Conservation (phyloP, 2,888 invertebrate species). For the Dynastes tityus region DNA sequence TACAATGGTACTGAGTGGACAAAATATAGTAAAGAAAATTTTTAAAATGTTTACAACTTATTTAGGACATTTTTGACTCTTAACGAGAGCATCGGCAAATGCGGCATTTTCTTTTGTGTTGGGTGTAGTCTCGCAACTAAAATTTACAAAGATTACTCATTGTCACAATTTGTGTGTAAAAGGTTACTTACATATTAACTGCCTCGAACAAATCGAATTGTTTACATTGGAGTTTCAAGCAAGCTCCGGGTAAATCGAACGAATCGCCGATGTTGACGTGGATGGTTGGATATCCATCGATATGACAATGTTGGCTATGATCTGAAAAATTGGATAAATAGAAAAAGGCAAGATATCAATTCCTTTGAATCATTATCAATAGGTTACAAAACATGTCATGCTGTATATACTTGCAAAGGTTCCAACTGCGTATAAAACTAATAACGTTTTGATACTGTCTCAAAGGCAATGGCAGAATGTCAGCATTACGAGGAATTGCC, state of each 20-base stretch:
- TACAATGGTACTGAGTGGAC: slow-evolving; percentile 16
- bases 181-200: slow-evolving; percentile 40
- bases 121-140: slow-evolving; percentile 46
- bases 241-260: slow-evolving; percentile 48
- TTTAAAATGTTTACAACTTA: slow-evolving; percentile 11
- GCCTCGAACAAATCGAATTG: slow-evolving; percentile 48
- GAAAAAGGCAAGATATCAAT: too few species aligned
- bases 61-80: slow-evolving; percentile 44
- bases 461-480: too few species aligned
- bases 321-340: slow-evolving; percentile 21
- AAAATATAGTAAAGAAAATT: slow-evolving; percentile 10
- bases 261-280: slow-evolving; percentile 48
- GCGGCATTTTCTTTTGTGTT: slow-evolving; percentile 42
- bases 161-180: background rate
- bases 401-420: too few species aligned
- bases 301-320: slow-evolving; percentile 51
- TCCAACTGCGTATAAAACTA: too few species aligned
- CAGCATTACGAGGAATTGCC: too few species aligned
- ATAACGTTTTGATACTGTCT: too few species aligned
- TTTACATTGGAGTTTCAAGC: slow-evolving; percentile 49
- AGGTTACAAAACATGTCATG: too few species aligned
- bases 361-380: too few species aligned
- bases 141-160: slow-evolving; percentile 3
- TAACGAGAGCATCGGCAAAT: slow-evolving; percentile 46
- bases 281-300: slow-evolving; percentile 50